Base-by-base conservation (phyloP, 2,113 vertebrate species). In the Melierax canorus region DNA sequence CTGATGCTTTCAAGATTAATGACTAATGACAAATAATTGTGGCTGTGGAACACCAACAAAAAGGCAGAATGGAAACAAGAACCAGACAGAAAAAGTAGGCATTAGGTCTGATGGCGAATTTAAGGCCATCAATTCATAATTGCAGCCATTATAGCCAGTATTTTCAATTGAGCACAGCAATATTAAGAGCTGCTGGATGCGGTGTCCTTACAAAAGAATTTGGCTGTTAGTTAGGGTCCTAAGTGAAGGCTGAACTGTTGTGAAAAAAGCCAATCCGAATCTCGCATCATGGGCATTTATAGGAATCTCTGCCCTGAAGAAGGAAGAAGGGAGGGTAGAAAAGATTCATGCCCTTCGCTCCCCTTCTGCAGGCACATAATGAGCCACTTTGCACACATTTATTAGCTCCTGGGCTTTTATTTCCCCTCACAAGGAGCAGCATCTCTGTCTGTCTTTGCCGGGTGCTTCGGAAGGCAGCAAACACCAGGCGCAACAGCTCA, bases 21-120 rank as follows among this genome's bases (percentile, higher is more conserved):
- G 91, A 82, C 94, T 97, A 96, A 97, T 88, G 94, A 90, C 93
- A 96, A 97, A 88, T 96, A 96, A 97, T 95, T 95, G 94, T 83
- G 90, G 85, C 92, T 79, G 78, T 76, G 91, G 74, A 93, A 96
- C 84, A 94, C 67, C 84, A 75, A 20, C 4, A 2, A 67, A 92
- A 91, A 92, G 74, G 77, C 77, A 53, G 90, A 73, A 91, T 79
- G 55, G 94, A 91, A 97, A 95, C 77, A 92, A 95, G 87, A 92
- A 92, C 11, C 80, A 92, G 92, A 53, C 64, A 76, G 86, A 80
- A 97, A 85, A 90, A 78, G 11, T 7, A 90, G 86, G 94, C 94
- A 92, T 89, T 92, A 82, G 89, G 83, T 96, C 94, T 79, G 77
- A 89, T 92, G 83, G 84, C 15, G 5, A 94, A 96, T 94, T 96